Conservation (phyloP, 2,797 vertebrate genomes). For the Rhinophrynus dorsalis region DNA sequence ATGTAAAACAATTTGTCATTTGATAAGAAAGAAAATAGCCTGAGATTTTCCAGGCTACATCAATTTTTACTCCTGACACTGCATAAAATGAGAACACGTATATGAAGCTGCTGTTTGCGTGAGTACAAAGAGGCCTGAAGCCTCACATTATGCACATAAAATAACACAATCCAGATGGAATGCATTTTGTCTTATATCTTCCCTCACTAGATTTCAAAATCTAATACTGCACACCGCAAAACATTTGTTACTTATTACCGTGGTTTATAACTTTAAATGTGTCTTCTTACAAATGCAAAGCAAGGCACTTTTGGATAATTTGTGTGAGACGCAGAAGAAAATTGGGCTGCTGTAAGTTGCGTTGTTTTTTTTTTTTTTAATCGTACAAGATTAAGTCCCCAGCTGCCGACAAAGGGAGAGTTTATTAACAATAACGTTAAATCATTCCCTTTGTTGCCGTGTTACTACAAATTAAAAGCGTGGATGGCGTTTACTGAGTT, state of each 20-base stretch:
- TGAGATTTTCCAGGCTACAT: too few species aligned
- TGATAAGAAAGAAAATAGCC: too few species aligned
- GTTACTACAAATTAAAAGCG: slow-evolving; percentile 13
- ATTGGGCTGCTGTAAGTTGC: not conserved
- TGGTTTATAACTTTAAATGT: slow-evolving; percentile 16
- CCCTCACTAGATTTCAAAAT: too few species aligned
- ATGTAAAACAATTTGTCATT: too few species aligned
- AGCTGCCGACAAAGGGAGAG: slow-evolving; percentile 8
- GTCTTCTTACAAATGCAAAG: slow-evolving; percentile 20
- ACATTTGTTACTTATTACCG: slow-evolving; percentile 1
- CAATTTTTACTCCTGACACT: too few species aligned
- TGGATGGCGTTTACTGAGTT: not conserved
- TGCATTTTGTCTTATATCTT: not conserved
- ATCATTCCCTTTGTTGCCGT: slow-evolving; percentile 12
- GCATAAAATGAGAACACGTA: too few species aligned
- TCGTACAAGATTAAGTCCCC: not conserved
- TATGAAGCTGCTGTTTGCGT: too few species aligned
- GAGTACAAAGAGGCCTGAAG: not conserved
- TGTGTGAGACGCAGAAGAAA: not conserved
- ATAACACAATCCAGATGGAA: not conserved
- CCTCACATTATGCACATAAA: not conserved
- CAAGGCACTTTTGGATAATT: slow-evolving; percentile 22
- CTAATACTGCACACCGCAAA: not conserved
- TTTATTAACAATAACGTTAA: slow-evolving; percentile 12
- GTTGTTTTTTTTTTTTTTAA: too few species aligned